Evolutionary conservation across 1,140 invertebrate species (phyloP).

Genomic region (Bombyx mandarina): DNA sequence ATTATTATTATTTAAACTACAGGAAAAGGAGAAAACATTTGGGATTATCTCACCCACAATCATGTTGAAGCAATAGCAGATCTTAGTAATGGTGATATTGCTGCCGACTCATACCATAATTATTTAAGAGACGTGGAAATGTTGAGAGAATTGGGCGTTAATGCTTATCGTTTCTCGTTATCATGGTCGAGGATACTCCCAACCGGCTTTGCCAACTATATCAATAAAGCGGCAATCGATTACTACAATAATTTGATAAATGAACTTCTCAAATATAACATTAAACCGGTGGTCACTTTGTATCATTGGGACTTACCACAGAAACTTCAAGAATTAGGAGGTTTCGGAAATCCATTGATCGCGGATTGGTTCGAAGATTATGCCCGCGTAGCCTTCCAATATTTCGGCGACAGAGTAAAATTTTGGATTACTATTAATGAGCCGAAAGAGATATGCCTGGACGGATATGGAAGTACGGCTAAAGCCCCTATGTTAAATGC

Average conservation of each 20-base stretch:
- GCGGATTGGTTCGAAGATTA: conserved; percentile 66
- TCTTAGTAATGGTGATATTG: conserved; percentile 17
- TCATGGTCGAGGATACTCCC: conserved; percentile 74
- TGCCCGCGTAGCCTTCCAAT: conserved; percentile 52
- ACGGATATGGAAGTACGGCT: conserved; percentile 30
- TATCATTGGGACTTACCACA: conserved; percentile 41
- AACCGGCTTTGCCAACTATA: conserved; percentile 53
- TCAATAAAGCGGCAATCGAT: conserved; percentile 60
- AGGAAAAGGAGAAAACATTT: conserved; percentile 68
- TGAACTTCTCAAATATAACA: conserved; percentile 34
- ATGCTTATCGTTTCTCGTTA: conserved; percentile 72
- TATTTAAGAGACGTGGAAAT: conserved; percentile 25
- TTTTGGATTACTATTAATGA: conserved; percentile 62
- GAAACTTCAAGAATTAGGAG: conserved; percentile 30
- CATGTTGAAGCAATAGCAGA: conserved; percentile 14
- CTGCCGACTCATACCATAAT: conserved; percentile 24
- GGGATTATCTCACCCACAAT: conserved; percentile 39
- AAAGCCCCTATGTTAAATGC: conserved; percentile 40
- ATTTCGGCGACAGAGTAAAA: conserved; percentile 60
- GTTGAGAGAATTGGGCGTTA: conserved; percentile 20
- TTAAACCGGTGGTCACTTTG: conserved; percentile 45
- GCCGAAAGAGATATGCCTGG: conserved; percentile 31
- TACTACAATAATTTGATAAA: conserved; percentile 74
- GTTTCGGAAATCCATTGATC: conserved; percentile 31
- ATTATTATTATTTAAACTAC: conserved; percentile 6